phyloP scores from a whole-genome alignment of 92 coral and sea anemone species.

The Porites divaricata region DNA sequence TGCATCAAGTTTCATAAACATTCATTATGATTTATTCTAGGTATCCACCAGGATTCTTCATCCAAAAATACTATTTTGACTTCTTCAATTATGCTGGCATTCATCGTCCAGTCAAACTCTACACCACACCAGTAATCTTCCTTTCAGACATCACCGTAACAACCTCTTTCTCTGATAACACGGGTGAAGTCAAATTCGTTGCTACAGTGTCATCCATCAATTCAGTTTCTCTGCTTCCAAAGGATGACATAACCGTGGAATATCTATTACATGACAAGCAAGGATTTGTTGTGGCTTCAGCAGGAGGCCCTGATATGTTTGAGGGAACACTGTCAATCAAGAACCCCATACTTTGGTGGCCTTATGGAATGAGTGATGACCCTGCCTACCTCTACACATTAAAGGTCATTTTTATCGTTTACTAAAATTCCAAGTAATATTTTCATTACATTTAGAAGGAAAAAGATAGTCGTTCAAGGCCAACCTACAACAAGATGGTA shows the following conservation, averaged over 20 bases:
- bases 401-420: slow-evolving; percentile 59
- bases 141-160: slow-evolving; percentile 92
- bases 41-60: slow-evolving; percentile 95
- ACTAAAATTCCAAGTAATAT: too few relatives aligned
- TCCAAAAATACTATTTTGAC: slow-evolving; percentile 91
- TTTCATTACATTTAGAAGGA: too few relatives aligned
- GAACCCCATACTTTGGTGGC: slow-evolving; percentile 96
- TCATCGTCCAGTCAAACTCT: slow-evolving; percentile 93
- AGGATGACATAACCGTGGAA: slow-evolving; percentile 65
- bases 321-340: slow-evolving; percentile 68
- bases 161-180: slow-evolving; percentile 60
- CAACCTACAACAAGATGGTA: too few relatives aligned
- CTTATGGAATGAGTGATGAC: slow-evolving; percentile 92
- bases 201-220: slow-evolving; percentile 46
- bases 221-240: slow-evolving; percentile 43
- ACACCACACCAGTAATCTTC: slow-evolving; percentile 90
- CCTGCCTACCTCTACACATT: slow-evolving; percentile 90
- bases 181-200: slow-evolving; percentile 70
- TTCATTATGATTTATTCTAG: slow-evolving; percentile 34
- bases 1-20: background rate
- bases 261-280: slow-evolving; percentile 78
- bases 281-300: slow-evolving; percentile 67
- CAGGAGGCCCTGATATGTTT: slow-evolving; percentile 67
- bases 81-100: slow-evolving; percentile 99
- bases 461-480: too few relatives aligned